Evolutionary conservation across 2,797 vertebrate species (phyloP).

Genomic region (Lophius americanus): DNA sequence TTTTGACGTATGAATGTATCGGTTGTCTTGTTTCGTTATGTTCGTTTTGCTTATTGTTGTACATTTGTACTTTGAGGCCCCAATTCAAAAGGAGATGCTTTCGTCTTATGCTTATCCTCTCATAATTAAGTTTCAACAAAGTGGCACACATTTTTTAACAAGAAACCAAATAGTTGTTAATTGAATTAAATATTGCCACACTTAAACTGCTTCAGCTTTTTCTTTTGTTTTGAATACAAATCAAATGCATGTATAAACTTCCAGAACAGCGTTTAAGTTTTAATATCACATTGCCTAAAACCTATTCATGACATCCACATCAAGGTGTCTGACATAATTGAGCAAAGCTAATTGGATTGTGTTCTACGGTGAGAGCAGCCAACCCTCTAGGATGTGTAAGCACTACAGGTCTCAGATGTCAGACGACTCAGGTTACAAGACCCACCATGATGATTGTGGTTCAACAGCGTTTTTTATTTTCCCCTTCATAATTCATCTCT

Average conservation of each 20-base stretch:
- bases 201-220: neutral
- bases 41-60: too few species aligned
- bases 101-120: too few species aligned
- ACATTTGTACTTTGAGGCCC: too few species aligned
- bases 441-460: slow-evolving; percentile 26
- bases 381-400: slow-evolving; percentile 33
- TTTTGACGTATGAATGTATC: too few species aligned
- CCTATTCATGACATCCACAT: neutral
- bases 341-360: slow-evolving; percentile 17
- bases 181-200: neutral
- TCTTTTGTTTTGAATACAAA: neutral
- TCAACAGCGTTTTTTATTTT: slow-evolving; percentile 19
- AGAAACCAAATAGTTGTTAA: neutral
- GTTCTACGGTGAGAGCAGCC: slow-evolving; percentile 23
- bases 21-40: too few species aligned
- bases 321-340: slow-evolving; percentile 17
- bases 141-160: too few species aligned
- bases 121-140: too few species aligned
- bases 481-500: slow-evolving; percentile 13
- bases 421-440: slow-evolving; percentile 47
- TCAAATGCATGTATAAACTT: neutral
- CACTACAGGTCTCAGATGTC: slow-evolving; percentile 28
- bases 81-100: too few species aligned
- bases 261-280: too few species aligned
- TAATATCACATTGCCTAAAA: neutral